Conservation (phyloP, 2,888 invertebrate genomes). For the Capitulum mitella region DNA sequence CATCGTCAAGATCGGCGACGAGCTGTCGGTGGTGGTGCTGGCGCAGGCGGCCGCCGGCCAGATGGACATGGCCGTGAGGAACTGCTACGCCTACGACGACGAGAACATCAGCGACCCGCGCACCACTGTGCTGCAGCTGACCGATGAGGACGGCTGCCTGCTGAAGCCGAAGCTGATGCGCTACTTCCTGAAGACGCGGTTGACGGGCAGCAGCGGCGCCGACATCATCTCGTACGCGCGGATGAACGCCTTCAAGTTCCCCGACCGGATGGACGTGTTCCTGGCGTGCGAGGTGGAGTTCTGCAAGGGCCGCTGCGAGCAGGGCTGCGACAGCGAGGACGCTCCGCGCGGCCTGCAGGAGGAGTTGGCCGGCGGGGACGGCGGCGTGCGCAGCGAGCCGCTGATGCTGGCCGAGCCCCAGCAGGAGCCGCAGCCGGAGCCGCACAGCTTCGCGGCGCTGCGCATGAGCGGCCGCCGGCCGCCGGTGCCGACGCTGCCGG, state of each 20-base stretch:
- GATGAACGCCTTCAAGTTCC: slow-evolving; percentile 38
- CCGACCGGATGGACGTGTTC: slow-evolving; percentile 37
- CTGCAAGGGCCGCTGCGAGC: slow-evolving; percentile 36
- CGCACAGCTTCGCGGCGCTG: not conserved
- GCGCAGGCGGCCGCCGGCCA: slow-evolving; percentile 35
- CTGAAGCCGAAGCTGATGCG: slow-evolving; percentile 38
- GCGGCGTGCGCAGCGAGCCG: slow-evolving; percentile 4
- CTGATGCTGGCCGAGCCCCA: not conserved
- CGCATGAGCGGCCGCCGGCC: slow-evolving; percentile 18
- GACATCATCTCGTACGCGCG: slow-evolving; percentile 37
- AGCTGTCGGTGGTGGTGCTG: slow-evolving; percentile 37
- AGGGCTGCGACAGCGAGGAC: slow-evolving; percentile 31
- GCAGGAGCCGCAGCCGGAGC: slow-evolving; percentile 26
- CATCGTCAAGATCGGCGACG: slow-evolving; percentile 37
- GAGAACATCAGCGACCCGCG: slow-evolving; percentile 36
- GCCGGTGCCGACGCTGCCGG: slow-evolving; percentile 25
- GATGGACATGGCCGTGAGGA: slow-evolving; percentile 37
- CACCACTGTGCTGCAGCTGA: slow-evolving; percentile 37
- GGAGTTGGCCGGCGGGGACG: too few species aligned
- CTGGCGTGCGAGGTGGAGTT: slow-evolving; percentile 38
- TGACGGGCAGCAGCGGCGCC: slow-evolving; percentile 37
- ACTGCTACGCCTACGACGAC: slow-evolving; percentile 38
- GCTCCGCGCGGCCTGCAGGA: slow-evolving; percentile 23
- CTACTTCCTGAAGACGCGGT: slow-evolving; percentile 36
- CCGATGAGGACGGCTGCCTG: slow-evolving; percentile 38